Evolutionary conservation across 1,140 invertebrate genomes (phyloP).

Genomic region (Ceratosolen solmsi): DNA sequence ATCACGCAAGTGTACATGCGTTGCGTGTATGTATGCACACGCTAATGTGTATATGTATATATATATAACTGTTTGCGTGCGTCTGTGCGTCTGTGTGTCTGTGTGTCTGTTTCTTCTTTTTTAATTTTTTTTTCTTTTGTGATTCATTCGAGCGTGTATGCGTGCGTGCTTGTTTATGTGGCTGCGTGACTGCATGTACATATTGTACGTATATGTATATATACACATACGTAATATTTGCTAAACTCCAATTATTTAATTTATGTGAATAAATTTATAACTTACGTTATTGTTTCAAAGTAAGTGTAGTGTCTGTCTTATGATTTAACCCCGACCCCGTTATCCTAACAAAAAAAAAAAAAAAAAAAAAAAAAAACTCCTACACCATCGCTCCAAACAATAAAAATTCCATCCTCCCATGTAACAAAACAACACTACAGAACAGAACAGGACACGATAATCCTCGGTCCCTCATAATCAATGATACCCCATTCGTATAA

Average conservation of each 20-base stretch:
- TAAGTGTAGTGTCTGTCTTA: constrained; percentile 54
- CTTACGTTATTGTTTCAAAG: constrained; percentile 72
- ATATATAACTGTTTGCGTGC: constrained; percentile 35
- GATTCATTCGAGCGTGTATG: no score
- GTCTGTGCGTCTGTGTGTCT: constrained; percentile 57
- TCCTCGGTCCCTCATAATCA: no score
- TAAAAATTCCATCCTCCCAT: no score
- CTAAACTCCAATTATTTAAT: constrained; percentile 68
- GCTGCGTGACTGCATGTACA: background rate
- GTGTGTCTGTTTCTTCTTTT: no score
- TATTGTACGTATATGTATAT: constrained; percentile 35
- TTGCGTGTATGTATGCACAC: constrained; percentile 60
- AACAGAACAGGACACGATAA: no score
- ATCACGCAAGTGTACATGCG: constrained; percentile 59
- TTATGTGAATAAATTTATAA: constrained; percentile 73
- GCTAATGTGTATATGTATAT: constrained; percentile 52
- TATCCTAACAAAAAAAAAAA: no score
- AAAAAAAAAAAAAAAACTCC: no score
- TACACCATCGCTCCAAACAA: no score
- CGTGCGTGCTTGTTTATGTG: constrained; percentile 49
- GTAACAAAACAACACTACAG: no score
- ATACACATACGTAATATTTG: constrained; percentile 65
- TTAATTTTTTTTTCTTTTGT: no score
- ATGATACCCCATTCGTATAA: no score
- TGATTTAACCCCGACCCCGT: constrained; percentile 35